Evolutionary conservation across 2,113 vertebrate genomes (phyloP).

Genomic region (Mandrillus leucophaeus): DNA sequence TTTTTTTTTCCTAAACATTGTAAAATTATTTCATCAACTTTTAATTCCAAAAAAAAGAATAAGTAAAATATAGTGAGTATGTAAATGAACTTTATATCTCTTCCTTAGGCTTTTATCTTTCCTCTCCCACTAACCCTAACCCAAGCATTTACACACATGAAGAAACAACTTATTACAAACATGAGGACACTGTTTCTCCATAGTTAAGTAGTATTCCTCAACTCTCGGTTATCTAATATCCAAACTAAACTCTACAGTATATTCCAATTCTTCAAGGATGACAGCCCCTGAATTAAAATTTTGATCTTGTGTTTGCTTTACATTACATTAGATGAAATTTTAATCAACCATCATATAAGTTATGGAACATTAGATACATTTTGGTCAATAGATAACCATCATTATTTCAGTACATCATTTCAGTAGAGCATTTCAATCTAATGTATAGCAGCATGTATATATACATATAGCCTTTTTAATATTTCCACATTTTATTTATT

Average conservation of each 20-base stretch:
- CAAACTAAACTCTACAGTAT: neutral
- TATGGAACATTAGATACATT: neutral
- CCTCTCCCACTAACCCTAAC: constrained; percentile 15
- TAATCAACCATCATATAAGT: neutral
- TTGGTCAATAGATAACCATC: neutral
- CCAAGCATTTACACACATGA: constrained; percentile 58
- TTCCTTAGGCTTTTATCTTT: constrained; percentile 36
- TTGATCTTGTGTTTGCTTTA: neutral
- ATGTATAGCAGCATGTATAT: neutral
- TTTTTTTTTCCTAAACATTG: neutral
- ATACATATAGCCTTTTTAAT: neutral
- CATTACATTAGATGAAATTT: neutral
- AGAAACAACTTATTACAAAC: constrained; percentile 62
- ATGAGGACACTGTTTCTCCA: constrained; percentile 30
- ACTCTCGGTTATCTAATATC: constrained; percentile 25
- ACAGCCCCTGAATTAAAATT: neutral
- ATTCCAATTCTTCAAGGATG: constrained; percentile 3
- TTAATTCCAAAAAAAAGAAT: constrained; percentile 3
- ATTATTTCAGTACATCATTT: neutral
- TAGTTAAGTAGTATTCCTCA: constrained; percentile 36
- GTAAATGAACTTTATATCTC: neutral
- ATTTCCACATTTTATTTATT: neutral
- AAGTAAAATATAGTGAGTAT: neutral
- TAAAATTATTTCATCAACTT: neutral
- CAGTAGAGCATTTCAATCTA: neutral